A percentile compares a stretch with the other conserved stretches of the same genome.
Conservation (phyloP, 2,888 invertebrate genomes). For the Noctua comes region DNA sequence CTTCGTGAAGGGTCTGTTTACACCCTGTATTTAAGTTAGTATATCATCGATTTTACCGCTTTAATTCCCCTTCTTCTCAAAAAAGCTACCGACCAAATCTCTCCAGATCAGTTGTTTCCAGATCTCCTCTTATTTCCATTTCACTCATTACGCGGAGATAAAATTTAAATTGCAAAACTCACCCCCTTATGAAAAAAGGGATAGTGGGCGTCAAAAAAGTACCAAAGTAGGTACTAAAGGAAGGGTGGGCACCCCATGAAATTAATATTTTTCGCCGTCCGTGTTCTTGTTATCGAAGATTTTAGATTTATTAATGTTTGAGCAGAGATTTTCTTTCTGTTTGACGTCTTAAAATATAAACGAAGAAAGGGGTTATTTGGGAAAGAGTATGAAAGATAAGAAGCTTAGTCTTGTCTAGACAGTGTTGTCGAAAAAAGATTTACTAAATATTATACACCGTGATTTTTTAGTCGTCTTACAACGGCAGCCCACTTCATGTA, state of each 20-base stretch:
- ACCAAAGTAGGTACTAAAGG: slow-evolving; percentile 63
- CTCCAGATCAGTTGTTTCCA: slow-evolving; percentile 57
- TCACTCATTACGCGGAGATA: slow-evolving; percentile 86
- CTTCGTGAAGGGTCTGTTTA: too few relatives aligned
- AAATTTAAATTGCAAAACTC: slow-evolving; percentile 88
- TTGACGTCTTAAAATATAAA: slow-evolving; percentile 16
- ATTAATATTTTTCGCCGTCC: slow-evolving; percentile 83
- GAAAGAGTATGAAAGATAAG: background rate
- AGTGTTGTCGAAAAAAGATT: background rate
- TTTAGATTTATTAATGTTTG: slow-evolving; percentile 63
- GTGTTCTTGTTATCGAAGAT: slow-evolving; percentile 75
- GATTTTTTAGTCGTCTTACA: too few relatives aligned
- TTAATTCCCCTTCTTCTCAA: slow-evolving; percentile 1
- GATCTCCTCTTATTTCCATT: slow-evolving; percentile 68
- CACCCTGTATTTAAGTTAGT: background rate
- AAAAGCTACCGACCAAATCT: slow-evolving; percentile 23
- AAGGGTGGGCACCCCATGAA: slow-evolving; percentile 70
- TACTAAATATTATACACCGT: too few relatives aligned
- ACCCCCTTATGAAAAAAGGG: slow-evolving; percentile 85
- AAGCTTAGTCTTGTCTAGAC: background rate
- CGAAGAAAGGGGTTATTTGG: background rate
- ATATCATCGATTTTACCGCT: background rate
- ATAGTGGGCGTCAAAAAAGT: slow-evolving; percentile 87
- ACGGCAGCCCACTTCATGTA: too few relatives aligned
- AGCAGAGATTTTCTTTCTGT: slow-evolving; percentile 38